A percentile compares a stretch with the other conserved stretches of the same genome.
These are phyloP conservation scores for Pseudobourletiella spinata DNA, from an alignment of 1,140 invertebrate genomes.

Conservation along the genomic window DNA sequence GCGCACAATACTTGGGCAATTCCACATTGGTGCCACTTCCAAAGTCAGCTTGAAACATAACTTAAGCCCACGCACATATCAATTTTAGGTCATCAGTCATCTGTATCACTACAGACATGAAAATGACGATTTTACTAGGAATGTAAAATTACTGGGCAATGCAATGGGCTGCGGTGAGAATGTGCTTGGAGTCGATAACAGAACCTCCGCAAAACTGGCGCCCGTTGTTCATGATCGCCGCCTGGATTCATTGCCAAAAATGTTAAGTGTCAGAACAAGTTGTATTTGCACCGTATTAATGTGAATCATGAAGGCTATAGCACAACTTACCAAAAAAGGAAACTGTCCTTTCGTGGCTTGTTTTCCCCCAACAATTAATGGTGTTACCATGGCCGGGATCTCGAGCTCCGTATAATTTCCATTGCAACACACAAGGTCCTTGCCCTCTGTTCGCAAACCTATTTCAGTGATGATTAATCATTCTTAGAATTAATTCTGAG, in stretches of 20 bases:
- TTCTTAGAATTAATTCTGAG: no score
- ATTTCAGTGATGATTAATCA: no score
- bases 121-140: neutral
- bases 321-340: neutral
- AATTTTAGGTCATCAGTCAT: conserved; percentile 10
- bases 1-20: no score
- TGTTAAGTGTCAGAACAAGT: no score
- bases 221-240: neutral
- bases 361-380: neutral
- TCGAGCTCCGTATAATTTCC: neutral
- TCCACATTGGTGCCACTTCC: no score
- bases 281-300: no score
- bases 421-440: neutral
- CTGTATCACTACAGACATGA: neutral
- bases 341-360: neutral
- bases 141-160: conserved; percentile 69
- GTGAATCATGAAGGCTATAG: no score
- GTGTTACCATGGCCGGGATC: neutral
- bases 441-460: neutral
- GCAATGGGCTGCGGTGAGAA: conserved; percentile 81
- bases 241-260: no score
- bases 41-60: no score
- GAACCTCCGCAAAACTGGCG: conserved; percentile 57
- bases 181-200: conserved; percentile 66
- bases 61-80: no score